Evolutionary conservation across 2,797 vertebrate genomes (phyloP), one percentile per base, ranked within the genome.

Genomic region (Megalops cyprinoides): DNA sequence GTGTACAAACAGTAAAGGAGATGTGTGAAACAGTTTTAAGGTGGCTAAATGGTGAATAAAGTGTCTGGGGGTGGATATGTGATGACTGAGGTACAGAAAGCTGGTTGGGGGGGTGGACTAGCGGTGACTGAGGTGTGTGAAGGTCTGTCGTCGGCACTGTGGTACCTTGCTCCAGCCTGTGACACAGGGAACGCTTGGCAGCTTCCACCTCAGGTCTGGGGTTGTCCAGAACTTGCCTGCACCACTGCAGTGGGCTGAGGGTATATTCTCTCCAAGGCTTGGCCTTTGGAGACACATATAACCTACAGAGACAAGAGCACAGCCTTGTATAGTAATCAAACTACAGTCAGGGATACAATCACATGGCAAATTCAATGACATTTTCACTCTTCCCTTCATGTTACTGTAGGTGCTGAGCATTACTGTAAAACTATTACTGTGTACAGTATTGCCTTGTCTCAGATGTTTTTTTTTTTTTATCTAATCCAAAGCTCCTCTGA

Each of bases 81-180:
- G 37, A 14, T 39, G 65, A n/a, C n/a, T n/a, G n/a, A n/a, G n/a
- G n/a, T n/a, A 10, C 4, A 10, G 46, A 48, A 10, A 23, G 67
- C 8, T 25, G 76, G 60, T 37, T 62, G n/a, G 42, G 39, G 39
- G 23, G 39, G 3, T 39, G 7, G 76, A 5, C 20, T 39, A 42
- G 46, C n/a, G n/a, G n/a, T n/a, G n/a, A n/a, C n/a, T n/a, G 23
- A 71, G 67, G 67, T 71, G 34, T 37, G 53, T 34, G 49, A 31
- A 77, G 53, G 51, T 56, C 18, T 25, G 73, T 25, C 28, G 23
- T 31, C 3, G 10, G 1, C n/a, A 39, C 44, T 51, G 39, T 4
- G 28, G 88, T 98, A 99, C 98, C 98, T 98, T 99, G 98, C 85
- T 99, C 98, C 90, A 99, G 88, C 90, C 97, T 94, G 90, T 97